A percentile compares a stretch with the other conserved stretches of the same genome.
Evolutionary conservation across 2,113 vertebrate genomes (phyloP).

Genomic region (Nicator chloris): DNA sequence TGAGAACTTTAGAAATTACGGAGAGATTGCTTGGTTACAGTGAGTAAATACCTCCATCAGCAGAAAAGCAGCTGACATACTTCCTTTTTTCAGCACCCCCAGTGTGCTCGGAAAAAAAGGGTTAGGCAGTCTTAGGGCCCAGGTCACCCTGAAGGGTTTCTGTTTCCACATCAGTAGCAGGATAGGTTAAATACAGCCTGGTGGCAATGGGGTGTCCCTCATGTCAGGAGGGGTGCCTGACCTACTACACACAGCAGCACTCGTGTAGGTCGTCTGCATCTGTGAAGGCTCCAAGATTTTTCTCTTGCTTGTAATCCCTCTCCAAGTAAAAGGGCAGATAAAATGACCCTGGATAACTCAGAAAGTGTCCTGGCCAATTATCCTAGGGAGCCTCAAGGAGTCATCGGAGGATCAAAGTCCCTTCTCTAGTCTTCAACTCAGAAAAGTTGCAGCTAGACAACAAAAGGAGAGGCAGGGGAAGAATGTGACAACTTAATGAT

Average conservation of each 20-base stretch:
- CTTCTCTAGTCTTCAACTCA: conserved; percentile 40
- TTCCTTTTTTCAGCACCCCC: neutral
- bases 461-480: conserved; percentile 45
- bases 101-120: neutral
- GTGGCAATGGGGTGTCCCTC: conserved; percentile 18
- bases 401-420: conserved; percentile 49
- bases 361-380: conserved; percentile 46
- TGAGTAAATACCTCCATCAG: neutral
- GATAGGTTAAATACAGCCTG: neutral
- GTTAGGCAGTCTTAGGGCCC: neutral
- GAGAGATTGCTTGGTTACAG: neutral
- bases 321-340: conserved; percentile 50
- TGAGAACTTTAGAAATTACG: neutral
- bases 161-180: neutral
- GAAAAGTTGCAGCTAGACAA: conserved; percentile 36
- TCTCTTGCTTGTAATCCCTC: conserved; percentile 32
- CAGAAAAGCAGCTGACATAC: neutral
- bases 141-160: neutral
- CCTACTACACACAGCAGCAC: neutral
- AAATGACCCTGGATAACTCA: conserved; percentile 50
- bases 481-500: conserved; percentile 47
- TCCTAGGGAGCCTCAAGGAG: conserved; percentile 57
- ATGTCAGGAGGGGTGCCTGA: conserved; percentile 5
- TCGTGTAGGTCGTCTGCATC: neutral
- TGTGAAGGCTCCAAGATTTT: conserved; percentile 48